Conservation (phyloP, 2,888 invertebrate genomes). For the Cyclophora albipunctata region DNA sequence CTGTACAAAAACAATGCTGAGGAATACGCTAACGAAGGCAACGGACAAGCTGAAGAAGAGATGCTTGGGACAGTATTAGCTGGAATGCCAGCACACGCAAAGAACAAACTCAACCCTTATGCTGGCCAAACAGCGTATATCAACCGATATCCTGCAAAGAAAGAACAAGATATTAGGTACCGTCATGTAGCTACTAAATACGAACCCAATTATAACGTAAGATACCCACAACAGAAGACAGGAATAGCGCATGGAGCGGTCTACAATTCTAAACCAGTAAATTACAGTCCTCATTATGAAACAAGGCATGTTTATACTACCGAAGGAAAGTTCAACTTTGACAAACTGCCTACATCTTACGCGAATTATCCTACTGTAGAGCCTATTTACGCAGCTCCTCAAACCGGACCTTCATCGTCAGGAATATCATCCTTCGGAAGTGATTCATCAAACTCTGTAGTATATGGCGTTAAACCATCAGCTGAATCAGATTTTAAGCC, state of each 20-base stretch:
- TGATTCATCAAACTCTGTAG: conserved; percentile 54
- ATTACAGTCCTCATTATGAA: conserved; percentile 58
- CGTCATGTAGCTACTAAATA: conserved; percentile 57
- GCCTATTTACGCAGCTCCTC: conserved; percentile 62
- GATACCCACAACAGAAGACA: conserved; percentile 67
- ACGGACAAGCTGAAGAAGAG: conserved; percentile 85
- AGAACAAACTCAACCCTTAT: conserved; percentile 64
- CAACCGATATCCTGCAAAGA: conserved; percentile 55
- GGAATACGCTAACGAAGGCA: conserved; percentile 78
- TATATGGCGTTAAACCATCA: conserved; percentile 62
- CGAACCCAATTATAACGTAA: conserved; percentile 56
- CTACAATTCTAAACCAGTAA: conserved; percentile 50
- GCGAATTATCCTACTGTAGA: conserved; percentile 57
- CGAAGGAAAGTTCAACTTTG: conserved; percentile 52
- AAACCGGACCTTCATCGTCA: conserved; percentile 43
- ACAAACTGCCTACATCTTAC: conserved; percentile 43
- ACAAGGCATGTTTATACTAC: conserved; percentile 60
- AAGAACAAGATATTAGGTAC: conserved; percentile 64
- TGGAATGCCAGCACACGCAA: conserved; percentile 77
- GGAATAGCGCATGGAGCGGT: conserved; percentile 67
- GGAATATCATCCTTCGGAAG: conserved; percentile 49
- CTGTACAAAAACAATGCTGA: conserved; percentile 80
- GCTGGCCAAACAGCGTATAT: conserved; percentile 57
- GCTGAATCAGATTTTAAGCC: conserved; percentile 64
- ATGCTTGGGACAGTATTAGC: conserved; percentile 84